Evolutionary conservation across 2,888 invertebrate genomes (phyloP).

Genomic region (Cantharis lateralis): DNA sequence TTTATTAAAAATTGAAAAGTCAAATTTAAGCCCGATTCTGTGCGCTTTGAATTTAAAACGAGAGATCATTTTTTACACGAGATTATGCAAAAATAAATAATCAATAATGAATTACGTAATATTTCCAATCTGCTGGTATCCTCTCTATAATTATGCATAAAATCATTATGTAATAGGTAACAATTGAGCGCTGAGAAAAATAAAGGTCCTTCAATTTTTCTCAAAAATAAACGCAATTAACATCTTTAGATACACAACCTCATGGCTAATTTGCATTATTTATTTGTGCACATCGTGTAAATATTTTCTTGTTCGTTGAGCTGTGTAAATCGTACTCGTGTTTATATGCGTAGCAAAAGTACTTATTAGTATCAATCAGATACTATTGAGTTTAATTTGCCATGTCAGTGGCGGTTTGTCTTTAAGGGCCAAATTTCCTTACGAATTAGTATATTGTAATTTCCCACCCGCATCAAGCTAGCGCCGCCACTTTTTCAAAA

Average conservation of each 20-base stretch:
- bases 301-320: neutral
- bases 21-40: no score
- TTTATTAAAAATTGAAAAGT: neutral
- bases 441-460: no score
- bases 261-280: neutral
- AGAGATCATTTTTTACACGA: neutral
- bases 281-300: neutral
- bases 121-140: neutral
- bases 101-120: neutral
- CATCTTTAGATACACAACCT: neutral
- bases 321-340: neutral
- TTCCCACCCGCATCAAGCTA: no score
- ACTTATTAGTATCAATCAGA: neutral
- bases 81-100: neutral
- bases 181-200: neutral
- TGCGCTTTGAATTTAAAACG: neutral
- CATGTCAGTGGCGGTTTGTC: neutral
- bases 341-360: neutral
- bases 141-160: no score
- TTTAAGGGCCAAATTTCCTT: neutral
- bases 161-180: no score
- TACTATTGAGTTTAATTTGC: neutral
- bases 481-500: no score
- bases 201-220: neutral
- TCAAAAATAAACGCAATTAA: neutral